Evolutionary conservation across 1,140 invertebrate genomes (phyloP).

Genomic region (Rhopalosiphum maidis): DNA sequence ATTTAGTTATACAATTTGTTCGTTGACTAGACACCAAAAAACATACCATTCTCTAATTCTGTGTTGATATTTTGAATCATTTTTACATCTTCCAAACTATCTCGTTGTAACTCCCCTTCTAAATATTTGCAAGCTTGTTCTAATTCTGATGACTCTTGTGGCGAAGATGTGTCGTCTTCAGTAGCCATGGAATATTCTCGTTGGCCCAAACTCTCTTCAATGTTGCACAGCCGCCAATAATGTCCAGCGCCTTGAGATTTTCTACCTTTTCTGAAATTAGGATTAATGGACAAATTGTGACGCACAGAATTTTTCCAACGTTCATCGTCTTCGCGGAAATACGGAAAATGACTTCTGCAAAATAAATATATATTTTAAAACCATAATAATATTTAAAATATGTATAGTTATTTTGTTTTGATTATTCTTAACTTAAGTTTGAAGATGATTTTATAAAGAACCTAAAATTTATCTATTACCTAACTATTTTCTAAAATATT

Average conservation of each 20-base stretch:
- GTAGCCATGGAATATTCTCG: not conserved
- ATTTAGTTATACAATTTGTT: not conserved
- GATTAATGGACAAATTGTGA: conserved; percentile 88
- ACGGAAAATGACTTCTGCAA: conserved; percentile 81
- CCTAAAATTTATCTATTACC: too few species aligned
- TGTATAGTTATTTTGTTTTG: not conserved
- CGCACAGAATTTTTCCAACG: conserved; percentile 90
- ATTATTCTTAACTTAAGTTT: too few species aligned
- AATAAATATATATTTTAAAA: conserved; percentile 58
- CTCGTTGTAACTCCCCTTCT: conserved; percentile 38
- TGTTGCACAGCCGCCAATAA: conserved; percentile 77
- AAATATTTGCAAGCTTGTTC: conserved; percentile 53
- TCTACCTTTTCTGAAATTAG: conserved; percentile 84
- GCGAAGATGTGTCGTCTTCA: conserved; percentile 33
- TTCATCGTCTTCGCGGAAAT: conserved; percentile 85
- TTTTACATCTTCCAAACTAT: conserved; percentile 24
- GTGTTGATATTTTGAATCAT: not conserved
- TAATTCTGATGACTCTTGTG: conserved; percentile 45
- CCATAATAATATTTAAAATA: not conserved
- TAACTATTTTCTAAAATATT: too few species aligned
- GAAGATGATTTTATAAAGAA: too few species aligned
- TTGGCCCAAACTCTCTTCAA: conserved; percentile 46
- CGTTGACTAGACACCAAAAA: not conserved
- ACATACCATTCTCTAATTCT: conserved; percentile 53
- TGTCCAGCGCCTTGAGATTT: conserved; percentile 85